phyloP scores from a whole-genome alignment of 2,113 vertebrate species.

The Bos javanicus region DNA sequence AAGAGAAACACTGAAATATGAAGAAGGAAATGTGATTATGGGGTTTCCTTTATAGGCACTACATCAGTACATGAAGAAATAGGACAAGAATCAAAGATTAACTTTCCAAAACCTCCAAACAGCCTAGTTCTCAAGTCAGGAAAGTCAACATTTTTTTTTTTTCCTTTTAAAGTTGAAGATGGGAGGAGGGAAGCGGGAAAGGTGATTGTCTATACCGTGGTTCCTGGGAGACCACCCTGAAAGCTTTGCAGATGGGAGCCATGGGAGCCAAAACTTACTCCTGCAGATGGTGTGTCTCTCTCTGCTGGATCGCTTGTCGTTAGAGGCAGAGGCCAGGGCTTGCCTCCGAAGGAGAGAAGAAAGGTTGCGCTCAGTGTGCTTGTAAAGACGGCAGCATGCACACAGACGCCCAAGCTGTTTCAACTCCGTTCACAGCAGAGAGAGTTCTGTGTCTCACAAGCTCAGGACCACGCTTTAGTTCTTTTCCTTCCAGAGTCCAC shows the following conservation, averaged over 20 bases:
- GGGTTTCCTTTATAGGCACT: background rate
- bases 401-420: fast-evolving
- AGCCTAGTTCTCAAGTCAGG: background rate
- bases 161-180: background rate
- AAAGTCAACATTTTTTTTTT: background rate
- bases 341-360: background rate
- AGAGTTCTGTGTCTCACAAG: fast-evolving
- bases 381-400: background rate
- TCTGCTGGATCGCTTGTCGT: background rate
- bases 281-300: background rate
- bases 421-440: background rate
- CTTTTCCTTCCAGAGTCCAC: background rate
- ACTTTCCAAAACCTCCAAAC: conserved; percentile 7
- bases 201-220: background rate
- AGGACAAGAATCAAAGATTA: conserved; percentile 22
- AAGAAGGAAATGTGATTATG: conserved; percentile 49
- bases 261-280: background rate
- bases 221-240: background rate
- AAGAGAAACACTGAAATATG: conserved; percentile 33
- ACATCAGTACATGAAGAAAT: background rate
- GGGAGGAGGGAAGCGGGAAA: background rate
- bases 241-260: background rate
- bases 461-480: background rate
- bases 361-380: background rate
- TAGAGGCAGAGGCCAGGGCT: background rate